Evolutionary conservation across 2,113 vertebrate species (phyloP), one percentile per base, ranked within the genome.

Genomic region (Petromus typicus): DNA sequence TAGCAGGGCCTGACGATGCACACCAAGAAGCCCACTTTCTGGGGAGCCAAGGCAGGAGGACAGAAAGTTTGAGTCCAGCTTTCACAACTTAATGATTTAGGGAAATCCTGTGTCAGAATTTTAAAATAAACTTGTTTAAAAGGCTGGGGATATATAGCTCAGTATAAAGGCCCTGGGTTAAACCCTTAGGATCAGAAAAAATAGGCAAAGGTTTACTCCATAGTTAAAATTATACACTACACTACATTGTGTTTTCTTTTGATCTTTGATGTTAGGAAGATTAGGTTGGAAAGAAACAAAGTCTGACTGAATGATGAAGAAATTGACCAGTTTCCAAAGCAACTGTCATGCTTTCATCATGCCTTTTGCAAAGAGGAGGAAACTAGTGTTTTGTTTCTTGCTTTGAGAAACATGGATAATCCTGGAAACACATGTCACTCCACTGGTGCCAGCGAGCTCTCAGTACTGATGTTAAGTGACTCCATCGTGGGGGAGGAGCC

Each of bases 361-460:
- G 85, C 12, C 7, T 88, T 67, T 63, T 93, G 67, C n/a, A 63
- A 90, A 92, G n/a, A 40, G 86, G 25, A 71, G 25, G 25, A 91
- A 81, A 64, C 51, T 3, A 20, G 63, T 7, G 34, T 54, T 95
- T 79, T 73, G 17, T 84, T 63, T 82, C 32, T 90, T 27, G 63
- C n/a, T 93, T 89, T 94, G 95, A 82, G 67, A 67, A 88, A 86
- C 25, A 48, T 27, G 3, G 23, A 48, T n/a, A 79, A 87, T 30
- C 48, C 69, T 92, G 90, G 45, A 95, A 82, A 86, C 93, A 93
- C 69, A 88, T 88, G 90, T n/a, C 91, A 76, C 87, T 86, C 76
- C 32, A 12, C 4, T 20, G 89, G 22, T 71, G 9, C 83, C n/a
- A 84, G 94, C 57, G 11, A 87, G 87, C 76, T 73, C 25, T 90